Evolutionary conservation across 2,113 vertebrate genomes (phyloP).

Genomic region (Ceyx melanurus): DNA sequence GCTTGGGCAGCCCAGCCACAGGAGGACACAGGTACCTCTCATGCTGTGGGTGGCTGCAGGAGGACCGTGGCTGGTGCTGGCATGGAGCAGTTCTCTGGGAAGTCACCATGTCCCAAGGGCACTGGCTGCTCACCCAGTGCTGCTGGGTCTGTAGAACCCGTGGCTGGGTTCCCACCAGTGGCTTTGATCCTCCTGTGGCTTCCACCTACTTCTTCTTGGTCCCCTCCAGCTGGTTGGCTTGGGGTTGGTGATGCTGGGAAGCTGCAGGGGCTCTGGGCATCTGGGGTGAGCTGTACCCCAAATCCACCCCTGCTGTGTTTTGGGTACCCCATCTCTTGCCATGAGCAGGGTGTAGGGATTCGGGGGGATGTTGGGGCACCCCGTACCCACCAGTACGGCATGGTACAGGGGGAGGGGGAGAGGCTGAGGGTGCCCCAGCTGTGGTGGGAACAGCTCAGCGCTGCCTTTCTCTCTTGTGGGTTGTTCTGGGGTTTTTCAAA

Average conservation of each 20-base stretch:
- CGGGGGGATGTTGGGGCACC: too few species aligned
- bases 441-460: accelerated
- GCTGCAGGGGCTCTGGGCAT: neutral
- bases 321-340: too few species aligned
- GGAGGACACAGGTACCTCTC: accelerated
- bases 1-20: neutral
- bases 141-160: neutral
- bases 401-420: neutral
- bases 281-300: neutral
- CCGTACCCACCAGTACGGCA: too few species aligned
- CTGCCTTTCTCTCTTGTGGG: neutral
- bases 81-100: neutral
- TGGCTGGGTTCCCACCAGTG: accelerated
- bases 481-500: neutral
- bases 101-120: neutral
- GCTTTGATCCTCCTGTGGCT: neutral
- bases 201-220: neutral
- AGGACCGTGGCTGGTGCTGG: neutral
- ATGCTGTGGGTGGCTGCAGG: neutral
- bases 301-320: neutral
- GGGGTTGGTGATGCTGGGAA: neutral
- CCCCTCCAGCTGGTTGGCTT: neutral
- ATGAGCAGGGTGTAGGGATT: neutral
- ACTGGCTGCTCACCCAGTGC: accelerated
- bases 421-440: too few species aligned